Evolutionary conservation across 35 echinoderm and acorn worm genomes (phyloP).

Genomic region (Apostichopus californicus): DNA sequence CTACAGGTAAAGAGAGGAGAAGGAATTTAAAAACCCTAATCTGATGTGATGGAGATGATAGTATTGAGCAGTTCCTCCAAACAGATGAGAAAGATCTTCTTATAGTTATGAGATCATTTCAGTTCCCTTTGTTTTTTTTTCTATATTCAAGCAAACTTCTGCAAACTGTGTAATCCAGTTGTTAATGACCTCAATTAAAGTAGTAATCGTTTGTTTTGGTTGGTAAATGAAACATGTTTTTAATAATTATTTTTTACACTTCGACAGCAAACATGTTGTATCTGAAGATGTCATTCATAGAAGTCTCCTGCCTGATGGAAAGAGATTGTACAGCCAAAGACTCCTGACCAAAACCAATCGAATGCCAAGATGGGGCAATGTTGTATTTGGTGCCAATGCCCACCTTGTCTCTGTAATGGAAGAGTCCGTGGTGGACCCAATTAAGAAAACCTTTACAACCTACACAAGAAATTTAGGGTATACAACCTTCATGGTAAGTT

Average conservation of each 20-base stretch:
- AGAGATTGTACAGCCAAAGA: slow-evolving; percentile 58
- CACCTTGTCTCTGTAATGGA: slow-evolving; percentile 82
- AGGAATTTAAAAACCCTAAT: no score
- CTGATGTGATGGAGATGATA: no score
- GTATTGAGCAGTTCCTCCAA: no score
- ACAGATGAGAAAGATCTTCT: no score
- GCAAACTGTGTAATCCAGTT: no score
- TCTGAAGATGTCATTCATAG: slow-evolving; percentile 85
- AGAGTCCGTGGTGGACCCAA: slow-evolving; percentile 80
- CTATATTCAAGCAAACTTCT: no score
- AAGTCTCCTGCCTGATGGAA: slow-evolving; percentile 46
- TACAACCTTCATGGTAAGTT: slow-evolving; percentile 90
- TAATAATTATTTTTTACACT: neutral
- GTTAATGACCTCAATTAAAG: no score
- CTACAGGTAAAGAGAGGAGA: slow-evolving; percentile 60
- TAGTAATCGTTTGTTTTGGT: no score
- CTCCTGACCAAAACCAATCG: slow-evolving; percentile 93
- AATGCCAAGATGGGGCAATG: slow-evolving; percentile 87
- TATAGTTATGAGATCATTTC: no score
- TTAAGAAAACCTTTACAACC: slow-evolving; percentile 76
- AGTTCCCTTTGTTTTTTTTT: no score
- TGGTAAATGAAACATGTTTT: no score
- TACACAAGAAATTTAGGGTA: slow-evolving; percentile 96
- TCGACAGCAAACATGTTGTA: slow-evolving; percentile 94
- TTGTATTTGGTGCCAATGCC: slow-evolving; percentile 71